Base-by-base conservation (phyloP, 2,113 vertebrate species). In the Mirounga angustirostris region DNA sequence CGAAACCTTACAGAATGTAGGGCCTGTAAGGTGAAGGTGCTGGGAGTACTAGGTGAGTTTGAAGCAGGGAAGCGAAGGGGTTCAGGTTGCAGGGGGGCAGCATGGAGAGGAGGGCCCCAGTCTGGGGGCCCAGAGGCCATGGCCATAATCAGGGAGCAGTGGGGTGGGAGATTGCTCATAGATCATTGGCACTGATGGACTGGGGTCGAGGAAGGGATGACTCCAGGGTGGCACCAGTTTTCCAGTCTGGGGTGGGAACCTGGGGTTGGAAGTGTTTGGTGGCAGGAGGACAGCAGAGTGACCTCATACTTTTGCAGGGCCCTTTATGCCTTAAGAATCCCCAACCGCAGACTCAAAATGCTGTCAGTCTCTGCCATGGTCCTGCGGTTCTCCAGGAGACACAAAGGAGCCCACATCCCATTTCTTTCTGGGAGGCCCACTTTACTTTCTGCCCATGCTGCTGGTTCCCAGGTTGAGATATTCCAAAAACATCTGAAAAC, bases 341-440 rank as follows among this genome's bases (percentile, higher is more conserved):
- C 43, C 16, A 79, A 30, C 21, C 36, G 3, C 50, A 9, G n/a
- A 73, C 26, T 91, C 52, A 78, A 30, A 82, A 69, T 30, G 18
- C 19, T 7, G 10, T 19, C 54, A 15, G 13, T 46, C 63, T 63
- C 43, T 36, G 65, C 71, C 56, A 13, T 0, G 28, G 46, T 33
- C 71, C 46, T 76, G 0, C 1, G 12, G 76, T 83, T 50, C 73
- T 69, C 61, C 5, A 18, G 22, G 61, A 9, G 50, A 43, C 13
- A 30, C 40, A 16, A 40, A 52, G n/a, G 2, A 26, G 11, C 36
- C 30, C 24, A 3, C 26, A 43, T 2, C 21, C 30, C 40, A 13
- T 15, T 24, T 18, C 74, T 22, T 65, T 9, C 21, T 0, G 0
- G 8, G 69, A 61, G 15, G 7, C 36, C 43, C 15, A 0, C 69